phyloP scores from a whole-genome alignment of 2,113 vertebrate genomes.

The Acanthochromis polyacanthus region DNA sequence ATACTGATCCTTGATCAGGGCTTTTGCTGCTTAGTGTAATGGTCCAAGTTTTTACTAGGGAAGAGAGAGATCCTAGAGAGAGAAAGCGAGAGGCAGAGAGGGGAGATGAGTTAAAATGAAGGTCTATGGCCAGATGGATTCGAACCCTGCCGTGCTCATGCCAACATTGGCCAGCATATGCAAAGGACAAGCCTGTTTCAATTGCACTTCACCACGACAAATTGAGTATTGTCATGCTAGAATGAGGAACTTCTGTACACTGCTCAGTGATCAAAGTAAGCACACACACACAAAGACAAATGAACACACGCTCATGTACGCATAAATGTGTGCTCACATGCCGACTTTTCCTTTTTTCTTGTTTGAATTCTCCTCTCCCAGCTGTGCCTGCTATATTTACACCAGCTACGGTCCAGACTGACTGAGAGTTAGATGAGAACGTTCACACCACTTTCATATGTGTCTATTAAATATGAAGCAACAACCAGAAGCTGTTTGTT shows the following conservation, averaged over 20 bases:
- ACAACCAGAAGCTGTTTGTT: conserved; percentile 7
- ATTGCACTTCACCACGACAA: conserved; percentile 60
- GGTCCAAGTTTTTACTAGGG: conserved; percentile 40
- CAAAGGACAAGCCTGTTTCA: conserved; percentile 60
- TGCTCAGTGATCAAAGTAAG: conserved; percentile 57
- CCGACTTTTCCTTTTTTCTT: neutral
- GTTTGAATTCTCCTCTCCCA: conserved; percentile 18
- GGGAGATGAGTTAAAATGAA: conserved; percentile 39
- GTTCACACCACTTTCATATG: neutral
- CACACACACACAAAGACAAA: conserved; percentile 32
- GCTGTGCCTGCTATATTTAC: neutral
- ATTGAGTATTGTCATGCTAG: conserved; percentile 41
- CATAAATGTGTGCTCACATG: conserved; percentile 21
- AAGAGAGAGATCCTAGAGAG: conserved; percentile 34
- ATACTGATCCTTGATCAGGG: conserved; percentile 36
- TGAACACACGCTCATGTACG: conserved; percentile 37
- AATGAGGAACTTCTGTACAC: conserved; percentile 30
- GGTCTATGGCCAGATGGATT: conserved; percentile 52
- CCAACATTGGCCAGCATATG: conserved; percentile 29
- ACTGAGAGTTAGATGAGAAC: neutral
- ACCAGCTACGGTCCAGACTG: neutral
- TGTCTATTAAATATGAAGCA: conserved; percentile 19
- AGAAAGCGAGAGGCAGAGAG: neutral
- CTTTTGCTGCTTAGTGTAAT: conserved; percentile 27
- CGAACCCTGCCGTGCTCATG: neutral